Evolutionary conservation across 1,140 invertebrate species (phyloP).

Genomic region (Bombus soroeensis): DNA sequence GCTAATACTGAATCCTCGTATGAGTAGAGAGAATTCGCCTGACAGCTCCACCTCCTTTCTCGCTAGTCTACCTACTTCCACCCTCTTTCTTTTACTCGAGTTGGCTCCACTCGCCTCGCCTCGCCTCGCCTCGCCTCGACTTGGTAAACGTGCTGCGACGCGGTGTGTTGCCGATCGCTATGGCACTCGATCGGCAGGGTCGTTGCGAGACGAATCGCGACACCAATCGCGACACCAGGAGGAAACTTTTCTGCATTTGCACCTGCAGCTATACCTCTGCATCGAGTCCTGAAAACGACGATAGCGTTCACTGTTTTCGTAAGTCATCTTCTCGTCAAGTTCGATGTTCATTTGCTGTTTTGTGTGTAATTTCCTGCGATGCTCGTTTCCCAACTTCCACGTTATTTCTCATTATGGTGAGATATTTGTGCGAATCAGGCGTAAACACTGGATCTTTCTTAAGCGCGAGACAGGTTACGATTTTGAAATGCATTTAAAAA

Average conservation of each 20-base stretch:
- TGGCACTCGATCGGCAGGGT: slow-evolving; percentile 47
- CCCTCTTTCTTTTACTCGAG: neutral
- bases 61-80: neutral
- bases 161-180: neutral
- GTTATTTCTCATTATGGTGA: neutral
- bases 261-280: slow-evolving; percentile 38
- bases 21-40: slow-evolving; percentile 11
- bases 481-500: neutral
- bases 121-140: neutral
- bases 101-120: too few relatives aligned
- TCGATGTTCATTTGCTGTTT: neutral
- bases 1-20: neutral
- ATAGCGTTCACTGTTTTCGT: slow-evolving; percentile 40
- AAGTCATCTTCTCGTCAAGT: slow-evolving; percentile 13
- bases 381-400: neutral
- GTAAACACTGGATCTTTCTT: too few relatives aligned
- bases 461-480: neutral
- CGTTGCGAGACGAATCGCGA: slow-evolving; percentile 12
- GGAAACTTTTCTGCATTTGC: slow-evolving; percentile 46
- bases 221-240: slow-evolving; percentile 3
- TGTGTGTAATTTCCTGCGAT: neutral
- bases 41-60: slow-evolving; percentile 6
- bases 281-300: slow-evolving; percentile 51
- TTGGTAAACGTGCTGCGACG: neutral
- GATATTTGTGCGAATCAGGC: neutral